Percentiles rank a stretch among this genome's conserved stretches.
These are phyloP conservation scores for Myodes glareolus DNA, from an alignment of 2,113 vertebrate species.

Conservation along the genomic window DNA sequence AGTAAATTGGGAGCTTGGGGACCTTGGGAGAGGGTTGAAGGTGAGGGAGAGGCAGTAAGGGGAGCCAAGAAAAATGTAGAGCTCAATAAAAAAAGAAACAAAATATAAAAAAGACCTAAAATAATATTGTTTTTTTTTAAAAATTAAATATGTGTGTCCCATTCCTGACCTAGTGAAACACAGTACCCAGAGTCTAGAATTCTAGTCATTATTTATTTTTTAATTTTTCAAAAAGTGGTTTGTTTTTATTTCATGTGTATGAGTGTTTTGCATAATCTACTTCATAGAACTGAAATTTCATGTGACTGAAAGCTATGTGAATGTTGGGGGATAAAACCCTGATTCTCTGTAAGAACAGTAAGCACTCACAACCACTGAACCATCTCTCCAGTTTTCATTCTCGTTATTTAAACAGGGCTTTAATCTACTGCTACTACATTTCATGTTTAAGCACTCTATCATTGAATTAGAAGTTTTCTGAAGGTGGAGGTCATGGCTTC, in stretches of 20 bases:
- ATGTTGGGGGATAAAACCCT: neutral
- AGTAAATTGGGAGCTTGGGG: too few species aligned
- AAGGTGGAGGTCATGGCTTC: neutral
- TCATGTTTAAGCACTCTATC: neutral
- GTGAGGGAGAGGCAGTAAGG: too few species aligned
- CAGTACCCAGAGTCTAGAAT: neutral
- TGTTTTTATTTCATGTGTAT: neutral
- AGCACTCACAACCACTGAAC: too few species aligned
- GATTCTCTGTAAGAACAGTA: neutral
- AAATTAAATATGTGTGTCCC: neutral
- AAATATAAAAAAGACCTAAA: too few species aligned
- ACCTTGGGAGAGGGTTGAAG: too few species aligned
- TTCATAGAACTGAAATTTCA: neutral
- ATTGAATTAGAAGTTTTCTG: neutral
- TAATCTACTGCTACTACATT: rapidly evolving
- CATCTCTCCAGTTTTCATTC: neutral
- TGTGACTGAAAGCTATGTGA: neutral
- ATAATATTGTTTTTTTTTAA: neutral
- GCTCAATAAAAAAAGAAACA: too few species aligned
- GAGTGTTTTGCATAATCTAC: neutral
- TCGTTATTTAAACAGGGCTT: neutral
- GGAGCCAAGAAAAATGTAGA: too few species aligned
- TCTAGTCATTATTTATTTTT: neutral
- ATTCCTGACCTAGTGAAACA: neutral
- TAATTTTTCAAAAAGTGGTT: neutral